phyloP scores from a whole-genome alignment of 2,113 vertebrate genomes.

The Albula glossodonta region DNA sequence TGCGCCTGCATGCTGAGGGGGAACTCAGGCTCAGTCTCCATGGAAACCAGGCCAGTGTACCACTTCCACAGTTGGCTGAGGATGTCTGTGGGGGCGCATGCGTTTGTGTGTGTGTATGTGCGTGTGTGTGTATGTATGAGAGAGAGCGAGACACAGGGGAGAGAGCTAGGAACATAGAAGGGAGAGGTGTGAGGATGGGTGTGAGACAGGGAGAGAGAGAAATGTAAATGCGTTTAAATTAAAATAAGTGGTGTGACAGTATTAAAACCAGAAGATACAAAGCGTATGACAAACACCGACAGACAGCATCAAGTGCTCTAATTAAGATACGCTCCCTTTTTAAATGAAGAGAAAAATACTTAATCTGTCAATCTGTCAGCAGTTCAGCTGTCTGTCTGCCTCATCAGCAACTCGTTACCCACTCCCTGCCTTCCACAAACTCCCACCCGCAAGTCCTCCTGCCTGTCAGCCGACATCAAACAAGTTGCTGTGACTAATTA shows the following conservation, averaged over 20 bases:
- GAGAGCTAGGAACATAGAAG: background rate
- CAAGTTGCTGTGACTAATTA: background rate
- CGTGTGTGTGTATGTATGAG: conserved; percentile 17
- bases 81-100: conserved; percentile 2
- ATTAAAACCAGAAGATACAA: background rate
- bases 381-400: background rate
- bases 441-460: background rate
- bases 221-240: background rate
- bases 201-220: background rate
- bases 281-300: background rate
- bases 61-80: conserved; percentile 49
- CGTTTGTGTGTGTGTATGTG: conserved; percentile 16
- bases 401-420: background rate
- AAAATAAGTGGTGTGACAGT: background rate
- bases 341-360: background rate
- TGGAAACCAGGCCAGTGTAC: conserved; percentile 74
- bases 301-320: background rate
- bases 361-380: background rate
- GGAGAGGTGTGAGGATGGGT: background rate
- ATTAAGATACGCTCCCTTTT: background rate
- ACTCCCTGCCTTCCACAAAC: background rate
- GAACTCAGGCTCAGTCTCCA: conserved; percentile 70
- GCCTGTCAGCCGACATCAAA: background rate
- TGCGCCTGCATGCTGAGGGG: conserved; percentile 56
- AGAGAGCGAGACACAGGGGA: background rate